Base-by-base conservation (phyloP, 2,113 vertebrate genomes). In the Semnornis frantzii region DNA sequence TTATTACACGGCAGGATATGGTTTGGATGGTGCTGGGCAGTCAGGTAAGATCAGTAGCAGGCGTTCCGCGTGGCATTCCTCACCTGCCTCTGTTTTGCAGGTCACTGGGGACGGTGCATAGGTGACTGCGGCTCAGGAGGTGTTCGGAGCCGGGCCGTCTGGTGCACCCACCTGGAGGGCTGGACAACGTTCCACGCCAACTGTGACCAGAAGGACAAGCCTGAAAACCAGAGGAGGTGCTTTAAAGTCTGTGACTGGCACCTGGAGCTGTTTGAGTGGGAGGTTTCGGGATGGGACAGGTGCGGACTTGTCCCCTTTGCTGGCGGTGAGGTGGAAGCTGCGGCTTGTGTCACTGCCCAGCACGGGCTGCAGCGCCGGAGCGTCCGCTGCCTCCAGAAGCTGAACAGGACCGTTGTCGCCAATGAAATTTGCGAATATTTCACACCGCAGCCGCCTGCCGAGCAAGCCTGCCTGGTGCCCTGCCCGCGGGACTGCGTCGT, bases 161-260 rank as follows among this genome's bases (percentile, higher is more conserved):
- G 99, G 99, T 99, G 99, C 74, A 98, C 98, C 46, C 99, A 99
- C 88, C 73, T 87, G 5, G 98, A 99, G 89, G 99, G 99, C 63
- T 99, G 99, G 99, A 99, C 98, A 2, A 98, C 98, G 2, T 98
- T 98, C 92, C 98, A 98, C 87, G 98, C 98, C 6, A 98, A 98
- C 96, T 99, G 99, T 55, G 97, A 97, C 55, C 98, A 98, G 80
- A 91, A 46, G 57, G 97, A 97, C 80, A 98, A 98, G 33, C 99
- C 99, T 3, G 98, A 98, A 50, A 98, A 95, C 97, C 98, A 98
- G 94, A 98, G 98, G 72, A 98, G 97, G 71, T 99, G 99, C 94
- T 99, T 99, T 89, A 98, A 98, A 76, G 98, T 99, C 77, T 99
- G 99, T 12, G 98, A 99, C 92, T 99, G 99, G 99, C 99, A 99